A percentile compares a stretch with the other conserved stretches of the same genome.
These are phyloP conservation scores for Protomyctophum bolini DNA, from an alignment of 2,113 vertebrate genomes.

Conservation along the genomic window DNA sequence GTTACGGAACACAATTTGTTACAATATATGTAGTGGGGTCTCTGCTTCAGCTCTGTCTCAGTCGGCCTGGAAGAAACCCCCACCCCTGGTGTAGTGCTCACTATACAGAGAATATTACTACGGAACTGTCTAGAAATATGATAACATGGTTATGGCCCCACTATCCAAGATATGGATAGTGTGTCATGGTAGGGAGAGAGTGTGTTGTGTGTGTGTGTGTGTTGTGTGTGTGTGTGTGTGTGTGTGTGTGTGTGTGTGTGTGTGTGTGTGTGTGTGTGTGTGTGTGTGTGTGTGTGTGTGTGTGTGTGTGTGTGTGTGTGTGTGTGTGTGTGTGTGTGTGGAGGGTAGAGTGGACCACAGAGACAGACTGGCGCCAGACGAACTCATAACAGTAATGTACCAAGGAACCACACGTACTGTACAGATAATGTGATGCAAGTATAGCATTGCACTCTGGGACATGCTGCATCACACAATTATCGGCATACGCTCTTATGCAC, in stretches of 20 bases:
- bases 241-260: slow-evolving; percentile 31
- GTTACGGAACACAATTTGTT: too few species aligned
- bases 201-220: slow-evolving; percentile 28
- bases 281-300: slow-evolving; percentile 43
- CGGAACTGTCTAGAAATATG: too few species aligned
- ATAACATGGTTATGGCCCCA: too few species aligned
- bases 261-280: slow-evolving; percentile 34
- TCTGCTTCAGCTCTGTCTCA: too few species aligned
- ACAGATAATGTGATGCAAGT: slow-evolving; percentile 66
- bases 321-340: slow-evolving; percentile 18
- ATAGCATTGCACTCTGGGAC: slow-evolving; percentile 72
- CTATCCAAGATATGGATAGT: neutral
- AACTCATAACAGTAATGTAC: slow-evolving; percentile 41
- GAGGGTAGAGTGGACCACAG: neutral
- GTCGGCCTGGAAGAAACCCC: too few species aligned
- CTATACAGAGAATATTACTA: too few species aligned
- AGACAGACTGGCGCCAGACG: slow-evolving; percentile 84
- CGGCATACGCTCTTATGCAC: slow-evolving; percentile 14
- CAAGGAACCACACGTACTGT: neutral
- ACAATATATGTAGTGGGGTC: too few species aligned
- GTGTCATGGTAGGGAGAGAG: neutral
- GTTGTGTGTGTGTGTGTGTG: slow-evolving; percentile 21
- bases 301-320: slow-evolving; percentile 24
- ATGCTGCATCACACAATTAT: slow-evolving; percentile 72
- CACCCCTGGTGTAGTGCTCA: too few species aligned